Percentiles rank a stretch among this genome's conserved stretches.
phyloP scores from a whole-genome alignment of 2,113 vertebrate genomes.

The Eulacestoma nigropectus region DNA sequence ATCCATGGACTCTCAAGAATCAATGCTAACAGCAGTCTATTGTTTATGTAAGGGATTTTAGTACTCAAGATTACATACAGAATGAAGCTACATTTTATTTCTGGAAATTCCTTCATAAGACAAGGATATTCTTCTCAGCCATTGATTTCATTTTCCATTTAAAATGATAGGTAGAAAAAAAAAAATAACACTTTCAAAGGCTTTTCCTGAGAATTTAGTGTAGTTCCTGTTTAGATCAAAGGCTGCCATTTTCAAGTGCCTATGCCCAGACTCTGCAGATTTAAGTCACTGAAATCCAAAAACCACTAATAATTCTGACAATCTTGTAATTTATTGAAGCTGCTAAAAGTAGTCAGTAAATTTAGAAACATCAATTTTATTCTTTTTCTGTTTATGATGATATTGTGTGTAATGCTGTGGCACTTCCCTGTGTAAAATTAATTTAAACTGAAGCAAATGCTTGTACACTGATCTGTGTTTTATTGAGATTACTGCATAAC shows the following conservation, averaged over 20 bases:
- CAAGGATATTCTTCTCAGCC: background rate
- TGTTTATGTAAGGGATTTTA: background rate
- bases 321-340: background rate
- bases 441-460: background rate
- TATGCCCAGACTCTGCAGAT: background rate
- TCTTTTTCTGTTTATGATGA: background rate
- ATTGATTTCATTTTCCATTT: background rate
- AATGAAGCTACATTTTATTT: background rate
- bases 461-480: background rate
- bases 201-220: background rate
- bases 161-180: background rate
- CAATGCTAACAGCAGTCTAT: background rate
- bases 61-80: background rate
- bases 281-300: background rate
- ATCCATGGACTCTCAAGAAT: background rate
- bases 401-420: background rate
- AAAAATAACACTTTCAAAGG: background rate
- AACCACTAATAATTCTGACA: background rate
- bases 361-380: background rate
- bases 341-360: background rate
- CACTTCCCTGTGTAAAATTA: background rate
- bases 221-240: background rate
- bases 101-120: background rate
- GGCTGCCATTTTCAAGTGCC: background rate
- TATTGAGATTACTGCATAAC: background rate